phyloP scores from a whole-genome alignment of 2,888 invertebrate species.

The Drosophila koepferae region DNA sequence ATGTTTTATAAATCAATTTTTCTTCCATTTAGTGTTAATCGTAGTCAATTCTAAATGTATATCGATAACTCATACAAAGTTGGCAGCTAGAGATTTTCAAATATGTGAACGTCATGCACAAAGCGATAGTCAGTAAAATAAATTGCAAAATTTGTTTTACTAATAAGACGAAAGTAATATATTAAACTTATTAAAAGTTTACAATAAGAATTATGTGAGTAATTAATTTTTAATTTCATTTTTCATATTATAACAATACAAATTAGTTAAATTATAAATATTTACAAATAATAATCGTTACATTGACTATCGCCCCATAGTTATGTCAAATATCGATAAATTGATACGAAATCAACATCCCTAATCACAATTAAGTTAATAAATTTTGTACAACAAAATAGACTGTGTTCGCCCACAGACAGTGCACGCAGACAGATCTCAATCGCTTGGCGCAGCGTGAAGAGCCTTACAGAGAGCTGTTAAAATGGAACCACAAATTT shows the following conservation, averaged over 20 bases:
- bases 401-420: constrained; percentile 19
- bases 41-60: background rate
- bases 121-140: background rate
- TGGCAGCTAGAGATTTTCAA: no score
- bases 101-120: background rate
- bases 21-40: background rate
- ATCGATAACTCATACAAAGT: constrained; percentile 13
- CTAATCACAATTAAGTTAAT: constrained; percentile 41
- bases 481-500: constrained; percentile 72
- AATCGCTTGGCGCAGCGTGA: constrained; percentile 9
- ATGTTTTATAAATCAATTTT: constrained; percentile 14
- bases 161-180: background rate
- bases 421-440: constrained; percentile 17
- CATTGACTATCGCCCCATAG: background rate
- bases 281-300: background rate
- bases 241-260: background rate
- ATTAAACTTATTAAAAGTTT: background rate
- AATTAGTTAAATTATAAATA: background rate
- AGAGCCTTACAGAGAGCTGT: constrained; percentile 10
- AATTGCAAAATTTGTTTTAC: no score
- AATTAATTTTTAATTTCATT: no score
- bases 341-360: constrained; percentile 21
- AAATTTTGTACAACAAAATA: constrained; percentile 38
- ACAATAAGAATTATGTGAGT: background rate
- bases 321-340: constrained; percentile 29